Evolutionary conservation across 2,797 vertebrate genomes (phyloP).

Genomic region (Artibeus jamaicensis): DNA sequence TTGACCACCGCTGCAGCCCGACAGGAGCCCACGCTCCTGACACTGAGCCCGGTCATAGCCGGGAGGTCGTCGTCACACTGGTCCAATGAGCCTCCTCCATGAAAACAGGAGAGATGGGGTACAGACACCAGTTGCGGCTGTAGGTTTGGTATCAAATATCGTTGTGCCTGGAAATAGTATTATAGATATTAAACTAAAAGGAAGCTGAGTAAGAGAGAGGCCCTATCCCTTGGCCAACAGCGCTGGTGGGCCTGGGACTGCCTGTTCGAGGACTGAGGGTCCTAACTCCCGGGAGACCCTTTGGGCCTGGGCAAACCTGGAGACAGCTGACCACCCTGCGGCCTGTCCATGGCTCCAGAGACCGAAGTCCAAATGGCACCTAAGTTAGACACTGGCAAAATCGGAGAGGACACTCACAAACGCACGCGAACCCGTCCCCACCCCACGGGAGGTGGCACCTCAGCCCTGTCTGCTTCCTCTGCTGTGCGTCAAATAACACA

Average conservation of each 20-base stretch:
- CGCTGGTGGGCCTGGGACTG: not conserved
- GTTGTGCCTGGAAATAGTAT: not conserved
- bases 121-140: not conserved
- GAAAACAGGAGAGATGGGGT: not conserved
- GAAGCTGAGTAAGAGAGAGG: not conserved
- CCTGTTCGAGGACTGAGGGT: not conserved
- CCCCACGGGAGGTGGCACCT: accelerated
- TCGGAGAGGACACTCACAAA: not conserved
- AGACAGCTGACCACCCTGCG: not conserved
- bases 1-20: no score
- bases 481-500: not conserved
- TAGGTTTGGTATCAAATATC: not conserved
- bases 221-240: not conserved
- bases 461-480: not conserved
- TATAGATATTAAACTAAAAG: not conserved
- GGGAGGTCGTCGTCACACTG: not conserved
- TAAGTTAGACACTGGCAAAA: not conserved
- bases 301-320: not conserved
- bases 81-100: no score
- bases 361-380: not conserved
- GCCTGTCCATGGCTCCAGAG: not conserved
- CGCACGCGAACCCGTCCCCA: accelerated
- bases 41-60: not conserved
- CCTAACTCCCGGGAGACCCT: not conserved
- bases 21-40: no score